These are phyloP conservation scores for Erynnis tages DNA, from an alignment of 2,888 invertebrate species.

Conservation along the genomic window DNA sequence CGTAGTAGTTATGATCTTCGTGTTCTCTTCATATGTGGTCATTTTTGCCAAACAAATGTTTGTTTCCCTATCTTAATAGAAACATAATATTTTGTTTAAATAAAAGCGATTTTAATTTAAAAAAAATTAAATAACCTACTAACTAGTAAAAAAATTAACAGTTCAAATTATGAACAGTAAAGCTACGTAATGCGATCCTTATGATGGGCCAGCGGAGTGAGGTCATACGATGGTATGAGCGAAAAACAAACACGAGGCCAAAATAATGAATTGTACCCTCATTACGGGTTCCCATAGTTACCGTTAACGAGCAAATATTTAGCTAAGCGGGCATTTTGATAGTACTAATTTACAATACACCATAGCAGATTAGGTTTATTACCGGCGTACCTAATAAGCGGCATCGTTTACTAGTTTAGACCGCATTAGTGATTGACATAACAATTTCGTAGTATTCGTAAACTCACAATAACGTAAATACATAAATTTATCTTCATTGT, in stretches of 20 bases:
- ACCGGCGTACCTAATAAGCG: not conserved
- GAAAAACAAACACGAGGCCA: constrained; percentile 16
- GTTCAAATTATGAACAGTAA: not conserved
- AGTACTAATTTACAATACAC: not conserved
- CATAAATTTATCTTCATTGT: too few species aligned
- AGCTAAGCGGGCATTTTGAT: constrained; percentile 11
- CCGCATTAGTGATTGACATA: too few species aligned
- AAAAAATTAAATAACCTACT: too few species aligned
- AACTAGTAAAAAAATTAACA: too few species aligned
- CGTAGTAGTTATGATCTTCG: too few species aligned
- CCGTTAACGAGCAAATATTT: constrained; percentile 20
- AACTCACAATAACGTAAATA: too few species aligned
- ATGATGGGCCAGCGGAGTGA: constrained; percentile 8
- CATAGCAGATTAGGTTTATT: constrained; percentile 3
- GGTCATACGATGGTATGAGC: constrained; percentile 14
- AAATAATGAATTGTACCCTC: constrained; percentile 16
- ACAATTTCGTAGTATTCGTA: too few species aligned
- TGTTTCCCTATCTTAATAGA: too few species aligned
- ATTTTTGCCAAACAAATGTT: too few species aligned
- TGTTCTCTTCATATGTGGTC: too few species aligned
- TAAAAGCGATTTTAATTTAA: too few species aligned
- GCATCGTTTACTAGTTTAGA: not conserved
- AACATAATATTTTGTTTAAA: too few species aligned
- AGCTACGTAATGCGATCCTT: not conserved
- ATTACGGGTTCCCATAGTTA: constrained; percentile 19